Evolutionary conservation across 1,140 invertebrate species (phyloP).

Genomic region (Pinna nobilis): DNA sequence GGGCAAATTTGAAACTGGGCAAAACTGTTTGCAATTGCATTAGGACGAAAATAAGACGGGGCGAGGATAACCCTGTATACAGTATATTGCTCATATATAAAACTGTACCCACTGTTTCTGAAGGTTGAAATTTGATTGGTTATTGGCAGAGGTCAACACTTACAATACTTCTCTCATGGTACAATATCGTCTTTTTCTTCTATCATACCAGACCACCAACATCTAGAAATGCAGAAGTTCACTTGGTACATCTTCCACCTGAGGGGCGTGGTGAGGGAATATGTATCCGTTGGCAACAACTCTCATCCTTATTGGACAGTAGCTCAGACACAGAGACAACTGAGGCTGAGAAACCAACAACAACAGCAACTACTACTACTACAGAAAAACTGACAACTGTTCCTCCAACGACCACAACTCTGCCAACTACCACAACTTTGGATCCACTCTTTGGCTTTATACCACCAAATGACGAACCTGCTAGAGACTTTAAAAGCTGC

Average conservation of each 20-base stretch:
- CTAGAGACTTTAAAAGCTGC: slow-evolving; percentile 54
- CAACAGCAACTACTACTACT: neutral
- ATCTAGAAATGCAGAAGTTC: slow-evolving; percentile 50
- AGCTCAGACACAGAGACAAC: neutral
- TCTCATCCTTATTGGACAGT: neutral
- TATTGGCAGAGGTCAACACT: no score
- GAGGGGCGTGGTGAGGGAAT: slow-evolving; percentile 60
- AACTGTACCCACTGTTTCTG: no score
- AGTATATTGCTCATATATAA: no score
- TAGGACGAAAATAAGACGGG: no score
- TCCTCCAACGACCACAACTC: neutral
- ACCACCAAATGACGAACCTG: slow-evolving; percentile 15
- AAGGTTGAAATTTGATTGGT: no score
- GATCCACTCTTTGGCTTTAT: neutral
- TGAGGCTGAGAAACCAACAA: neutral
- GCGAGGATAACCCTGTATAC: no score
- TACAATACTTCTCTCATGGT: no score
- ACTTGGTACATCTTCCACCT: slow-evolving; percentile 68
- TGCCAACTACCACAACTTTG: neutral
- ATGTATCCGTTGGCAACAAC: slow-evolving; percentile 70
- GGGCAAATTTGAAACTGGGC: no score
- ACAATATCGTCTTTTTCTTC: no score
- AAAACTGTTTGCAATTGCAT: no score
- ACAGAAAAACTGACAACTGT: neutral
- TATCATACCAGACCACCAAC: slow-evolving; percentile 56